Conservation (phyloP, 2,888 invertebrate species). For the Eulithis testata region DNA sequence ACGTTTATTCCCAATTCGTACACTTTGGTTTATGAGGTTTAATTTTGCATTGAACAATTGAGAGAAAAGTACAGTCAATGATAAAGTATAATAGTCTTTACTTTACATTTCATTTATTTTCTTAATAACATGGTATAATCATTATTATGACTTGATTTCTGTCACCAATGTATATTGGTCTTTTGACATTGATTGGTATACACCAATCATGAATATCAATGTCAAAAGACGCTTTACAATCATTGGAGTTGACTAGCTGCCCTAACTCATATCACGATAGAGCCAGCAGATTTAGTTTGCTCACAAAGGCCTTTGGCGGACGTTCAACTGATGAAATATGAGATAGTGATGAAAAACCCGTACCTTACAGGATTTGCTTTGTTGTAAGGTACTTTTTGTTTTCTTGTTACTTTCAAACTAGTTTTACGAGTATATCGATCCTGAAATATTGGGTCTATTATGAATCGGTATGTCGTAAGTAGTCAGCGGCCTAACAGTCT, state of each 20-base stretch:
- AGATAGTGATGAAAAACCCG: slow-evolving; percentile 58
- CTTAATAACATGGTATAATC: no score
- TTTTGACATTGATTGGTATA: no score
- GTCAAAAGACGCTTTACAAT: neutral
- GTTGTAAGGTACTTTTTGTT: slow-evolving; percentile 34
- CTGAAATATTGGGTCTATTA: no score
- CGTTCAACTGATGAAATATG: slow-evolving; percentile 60
- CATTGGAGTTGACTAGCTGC: slow-evolving; percentile 17
- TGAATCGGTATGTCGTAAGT: no score
- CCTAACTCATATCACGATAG: slow-evolving; percentile 10
- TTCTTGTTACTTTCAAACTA: slow-evolving; percentile 30
- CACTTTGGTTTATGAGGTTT: no score
- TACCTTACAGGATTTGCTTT: slow-evolving; percentile 54
- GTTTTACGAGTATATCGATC: neutral
- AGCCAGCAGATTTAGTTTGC: slow-evolving; percentile 55
- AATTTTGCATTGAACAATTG: no score
- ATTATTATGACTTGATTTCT: neutral
- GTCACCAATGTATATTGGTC: neutral
- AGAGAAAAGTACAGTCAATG: no score
- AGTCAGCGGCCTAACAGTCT: no score
- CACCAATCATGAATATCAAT: no score
- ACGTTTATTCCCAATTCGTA: no score
- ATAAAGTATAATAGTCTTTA: no score
- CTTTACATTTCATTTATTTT: no score
- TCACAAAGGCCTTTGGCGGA: slow-evolving; percentile 61